Percentiles rank a stretch among this genome's conserved stretches.
phyloP scores from a whole-genome alignment of 2,113 vertebrate genomes.

The Pavo muticus region DNA sequence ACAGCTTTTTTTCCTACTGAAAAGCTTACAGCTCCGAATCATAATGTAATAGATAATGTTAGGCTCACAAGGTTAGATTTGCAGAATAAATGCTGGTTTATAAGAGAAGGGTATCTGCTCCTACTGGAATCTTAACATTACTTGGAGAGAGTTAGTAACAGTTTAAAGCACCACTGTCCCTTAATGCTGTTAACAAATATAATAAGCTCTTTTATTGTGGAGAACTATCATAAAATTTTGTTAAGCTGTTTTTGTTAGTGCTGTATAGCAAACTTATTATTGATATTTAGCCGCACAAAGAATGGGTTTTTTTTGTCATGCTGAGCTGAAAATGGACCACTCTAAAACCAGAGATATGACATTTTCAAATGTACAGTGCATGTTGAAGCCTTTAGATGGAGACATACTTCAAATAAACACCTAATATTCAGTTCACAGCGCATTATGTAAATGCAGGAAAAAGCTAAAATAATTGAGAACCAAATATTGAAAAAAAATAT shows the following conservation, averaged over 20 bases:
- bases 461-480: conserved; percentile 40
- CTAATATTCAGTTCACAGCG: conserved; percentile 22
- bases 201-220: background rate
- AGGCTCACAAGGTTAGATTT: background rate
- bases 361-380: conserved; percentile 53
- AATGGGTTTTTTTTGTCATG: background rate
- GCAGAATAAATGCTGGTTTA: background rate
- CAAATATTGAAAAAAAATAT: conserved; percentile 37
- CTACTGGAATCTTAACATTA: background rate
- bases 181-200: background rate
- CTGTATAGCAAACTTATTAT: background rate
- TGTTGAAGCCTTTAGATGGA: conserved; percentile 90
- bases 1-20: background rate
- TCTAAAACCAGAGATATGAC: background rate
- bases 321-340: conserved; percentile 2
- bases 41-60: background rate
- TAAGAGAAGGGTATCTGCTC: background rate
- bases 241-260: background rate
- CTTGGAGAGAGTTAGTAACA: background rate
- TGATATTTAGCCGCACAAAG: background rate
- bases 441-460: conserved; percentile 54
- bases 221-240: background rate
- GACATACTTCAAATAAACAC: conserved; percentile 89
- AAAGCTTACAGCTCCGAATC: background rate
- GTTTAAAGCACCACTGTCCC: background rate